Evolutionary conservation across 2,888 invertebrate species (phyloP).

Genomic region (Cerceris rybyensis): DNA sequence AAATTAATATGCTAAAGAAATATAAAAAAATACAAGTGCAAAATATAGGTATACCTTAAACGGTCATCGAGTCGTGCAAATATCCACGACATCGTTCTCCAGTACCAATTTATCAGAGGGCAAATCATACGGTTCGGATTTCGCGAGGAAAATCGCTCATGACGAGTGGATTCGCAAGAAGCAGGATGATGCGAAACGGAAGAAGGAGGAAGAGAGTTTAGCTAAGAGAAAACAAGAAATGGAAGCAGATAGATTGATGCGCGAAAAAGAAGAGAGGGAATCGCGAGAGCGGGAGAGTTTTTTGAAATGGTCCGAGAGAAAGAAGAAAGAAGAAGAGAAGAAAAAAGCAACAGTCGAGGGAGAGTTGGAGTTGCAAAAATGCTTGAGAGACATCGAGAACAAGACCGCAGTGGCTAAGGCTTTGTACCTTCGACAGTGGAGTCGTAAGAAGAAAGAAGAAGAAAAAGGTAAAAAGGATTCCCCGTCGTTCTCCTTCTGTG

Average conservation of each 20-base stretch:
- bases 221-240: conserved; percentile 57
- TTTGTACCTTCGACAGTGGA: conserved; percentile 82
- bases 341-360: conserved; percentile 81
- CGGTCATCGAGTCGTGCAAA: conserved; percentile 65
- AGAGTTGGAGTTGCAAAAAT: conserved; percentile 82
- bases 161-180: conserved; percentile 85
- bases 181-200: conserved; percentile 72
- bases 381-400: conserved; percentile 75
- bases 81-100: conserved; percentile 65
- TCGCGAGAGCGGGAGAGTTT: conserved; percentile 81
- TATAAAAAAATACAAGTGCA: too few relatives aligned
- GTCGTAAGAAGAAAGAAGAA: conserved; percentile 84
- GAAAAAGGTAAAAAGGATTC: conserved; percentile 82
- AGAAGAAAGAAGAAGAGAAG: conserved; percentile 80
- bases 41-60: conserved; percentile 62
- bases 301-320: conserved; percentile 79
- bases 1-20: too few relatives aligned
- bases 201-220: conserved; percentile 74
- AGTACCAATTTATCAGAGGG: conserved; percentile 55
- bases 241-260: conserved; percentile 65
- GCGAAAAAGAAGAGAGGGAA: conserved; percentile 77
- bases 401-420: conserved; percentile 72
- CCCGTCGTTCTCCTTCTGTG: not conserved
- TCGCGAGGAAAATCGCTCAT: conserved; percentile 78
- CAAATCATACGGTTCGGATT: conserved; percentile 45